These are phyloP conservation scores for Siphonodentalium dalli DNA, from an alignment of 2,888 invertebrate species.

Conservation along the genomic window DNA sequence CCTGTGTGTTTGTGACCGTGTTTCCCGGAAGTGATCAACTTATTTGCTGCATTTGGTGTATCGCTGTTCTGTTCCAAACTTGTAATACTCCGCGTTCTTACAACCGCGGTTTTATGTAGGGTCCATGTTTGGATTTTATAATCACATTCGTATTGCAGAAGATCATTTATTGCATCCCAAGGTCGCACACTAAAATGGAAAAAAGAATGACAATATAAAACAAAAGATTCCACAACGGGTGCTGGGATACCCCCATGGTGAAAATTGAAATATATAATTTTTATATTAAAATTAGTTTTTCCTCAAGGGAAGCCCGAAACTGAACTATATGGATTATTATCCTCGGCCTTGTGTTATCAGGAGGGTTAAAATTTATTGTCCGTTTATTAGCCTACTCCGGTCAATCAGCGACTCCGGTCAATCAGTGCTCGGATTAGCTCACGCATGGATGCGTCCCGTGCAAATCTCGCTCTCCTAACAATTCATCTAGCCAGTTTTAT, in stretches of 20 bases:
- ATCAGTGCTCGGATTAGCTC: no score
- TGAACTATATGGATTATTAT: no score
- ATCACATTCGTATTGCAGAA: conserved; percentile 84
- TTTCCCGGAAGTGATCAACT: conserved; percentile 15
- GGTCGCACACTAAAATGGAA: conserved; percentile 72
- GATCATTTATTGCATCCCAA: conserved; percentile 87
- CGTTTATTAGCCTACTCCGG: no score
- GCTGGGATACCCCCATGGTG: no score
- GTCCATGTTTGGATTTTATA: conserved; percentile 82
- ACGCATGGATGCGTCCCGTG: no score
- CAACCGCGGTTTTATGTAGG: conserved; percentile 77
- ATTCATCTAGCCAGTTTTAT: no score
- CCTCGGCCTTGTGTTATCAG: no score
- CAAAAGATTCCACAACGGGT: no score
- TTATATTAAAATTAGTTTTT: not conserved
- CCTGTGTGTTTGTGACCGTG: conserved; percentile 30
- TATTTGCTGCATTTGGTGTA: conserved; percentile 20
- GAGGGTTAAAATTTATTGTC: no score
- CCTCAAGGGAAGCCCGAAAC: no score
- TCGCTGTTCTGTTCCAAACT: conserved; percentile 68
- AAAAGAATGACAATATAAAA: not conserved
- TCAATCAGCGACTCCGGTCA: no score
- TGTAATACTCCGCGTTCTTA: conserved; percentile 76
- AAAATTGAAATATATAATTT: no score
- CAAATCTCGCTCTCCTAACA: not conserved